phyloP scores from a whole-genome alignment of 2,888 invertebrate genomes.

The Hyposoter dolosus region DNA sequence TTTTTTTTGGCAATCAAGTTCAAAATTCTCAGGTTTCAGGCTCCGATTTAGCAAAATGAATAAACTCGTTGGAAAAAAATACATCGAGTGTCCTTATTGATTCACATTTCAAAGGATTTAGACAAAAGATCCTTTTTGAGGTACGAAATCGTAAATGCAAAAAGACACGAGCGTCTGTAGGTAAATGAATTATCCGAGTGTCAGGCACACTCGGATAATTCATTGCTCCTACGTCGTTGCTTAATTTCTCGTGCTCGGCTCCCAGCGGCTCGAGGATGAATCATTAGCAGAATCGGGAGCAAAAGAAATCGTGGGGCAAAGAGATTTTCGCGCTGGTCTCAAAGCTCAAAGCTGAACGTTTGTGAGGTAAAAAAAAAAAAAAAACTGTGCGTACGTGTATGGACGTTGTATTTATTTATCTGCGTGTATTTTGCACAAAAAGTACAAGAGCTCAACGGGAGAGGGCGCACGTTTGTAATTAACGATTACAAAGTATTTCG shows the following conservation, averaged over 20 bases:
- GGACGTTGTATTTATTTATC: not conserved
- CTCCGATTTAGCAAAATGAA: not conserved
- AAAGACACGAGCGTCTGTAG: not conserved
- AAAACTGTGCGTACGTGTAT: not conserved
- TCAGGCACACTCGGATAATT: constrained; percentile 12
- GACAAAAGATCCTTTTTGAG: not conserved
- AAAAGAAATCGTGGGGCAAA: constrained; percentile 51
- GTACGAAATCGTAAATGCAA: not conserved
- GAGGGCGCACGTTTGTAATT: constrained; percentile 79
- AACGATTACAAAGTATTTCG: constrained; percentile 85
- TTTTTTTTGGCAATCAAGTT: not conserved
- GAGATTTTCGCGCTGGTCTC: constrained; percentile 41
- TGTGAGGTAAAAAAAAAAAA: constrained; percentile 28
- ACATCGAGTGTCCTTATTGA: not conserved
- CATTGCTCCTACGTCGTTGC: not conserved
- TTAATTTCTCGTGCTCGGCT: constrained; percentile 14
- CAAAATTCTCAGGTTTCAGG: not conserved
- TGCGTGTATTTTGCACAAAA: constrained; percentile 1
- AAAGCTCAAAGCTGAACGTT: constrained; percentile 51
- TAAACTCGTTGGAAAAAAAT: not conserved
- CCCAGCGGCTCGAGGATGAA: not conserved
- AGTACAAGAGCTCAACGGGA: constrained; percentile 30
- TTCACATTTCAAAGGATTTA: constrained; percentile 10
- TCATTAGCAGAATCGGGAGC: constrained; percentile 36
- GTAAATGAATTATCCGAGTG: constrained; percentile 22